Evolutionary conservation across 2,113 vertebrate genomes (phyloP), one percentile per base, ranked within the genome.

Genomic region (Fulmarus glacialis): DNA sequence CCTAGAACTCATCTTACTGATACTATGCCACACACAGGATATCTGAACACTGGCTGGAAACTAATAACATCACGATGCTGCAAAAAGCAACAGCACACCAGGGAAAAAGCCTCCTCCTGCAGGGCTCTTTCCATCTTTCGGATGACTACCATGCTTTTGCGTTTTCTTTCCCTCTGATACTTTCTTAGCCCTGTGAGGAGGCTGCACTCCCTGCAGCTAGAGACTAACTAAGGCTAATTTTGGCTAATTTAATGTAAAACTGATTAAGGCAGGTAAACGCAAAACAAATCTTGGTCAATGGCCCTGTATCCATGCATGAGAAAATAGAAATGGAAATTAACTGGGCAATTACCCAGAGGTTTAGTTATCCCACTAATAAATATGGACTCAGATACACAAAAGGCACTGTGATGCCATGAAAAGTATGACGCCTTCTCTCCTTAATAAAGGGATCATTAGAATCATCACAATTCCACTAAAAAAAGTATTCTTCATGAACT

Each of bases 271-370:
- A 71, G 9, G 38, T 70, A 94, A 77, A 89, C 24, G 23, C 27
- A 68, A 89, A 95, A 62, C 36, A 81, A 70, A 73, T 40, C 42
- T 66, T 74, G n/a, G 34, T 89, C 71, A 93, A 48, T 6, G 42
- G 45, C 34, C 8, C 16, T 52, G 30, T 30, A 89, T 19, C 43
- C 53, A 60, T 22, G 34, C 42, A 89, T 43, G 45, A 89, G 63
- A 91, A 96, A 77, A 89, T 13, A 63, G 17, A 89, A 91, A 73
- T 80, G 45, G 30, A 93, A 93, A 90, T 77, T 43, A 92, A 62
- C 36, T 60, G 13, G 21, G 48, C 24, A 71, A 47, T 85, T 85
- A 93, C 12, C 10, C 20, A 79, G 32, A 59, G 8, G 5, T 87
- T 91, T 74, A 74, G 15, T 56, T 64, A 86, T 48, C 23, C 7